Percentiles rank a stretch among this genome's conserved stretches.
These are phyloP conservation scores for Caenorhabditis sulstoni DNA, from an alignment of 2,888 invertebrate species.

Conservation along the genomic window DNA sequence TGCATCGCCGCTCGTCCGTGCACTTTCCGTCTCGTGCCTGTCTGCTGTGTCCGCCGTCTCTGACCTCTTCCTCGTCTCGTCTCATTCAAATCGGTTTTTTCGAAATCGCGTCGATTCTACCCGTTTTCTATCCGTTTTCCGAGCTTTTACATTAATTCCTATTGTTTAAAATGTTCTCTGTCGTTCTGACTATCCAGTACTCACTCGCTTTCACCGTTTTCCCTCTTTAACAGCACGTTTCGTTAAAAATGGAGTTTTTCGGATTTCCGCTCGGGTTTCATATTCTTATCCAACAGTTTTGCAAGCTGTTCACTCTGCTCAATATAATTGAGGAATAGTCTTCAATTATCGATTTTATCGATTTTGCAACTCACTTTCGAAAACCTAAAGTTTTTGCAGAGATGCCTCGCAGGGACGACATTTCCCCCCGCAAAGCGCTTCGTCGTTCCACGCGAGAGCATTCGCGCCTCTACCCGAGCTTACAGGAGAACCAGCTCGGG, in stretches of 20 bases:
- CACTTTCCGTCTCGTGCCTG: constrained; percentile 44
- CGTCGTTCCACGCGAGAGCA: constrained; percentile 70
- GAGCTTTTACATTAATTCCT: too few relatives aligned
- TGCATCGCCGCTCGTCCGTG: not conserved
- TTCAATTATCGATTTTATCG: constrained; percentile 4
- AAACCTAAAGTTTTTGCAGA: constrained; percentile 6
- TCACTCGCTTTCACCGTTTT: too few relatives aligned
- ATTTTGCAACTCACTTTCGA: constrained; percentile 3
- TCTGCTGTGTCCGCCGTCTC: constrained; percentile 14
- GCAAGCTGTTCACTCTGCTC: not conserved
- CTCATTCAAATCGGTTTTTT: constrained; percentile 10
- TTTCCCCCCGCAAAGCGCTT: constrained; percentile 67
- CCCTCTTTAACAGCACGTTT: too few relatives aligned
- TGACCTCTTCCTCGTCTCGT: constrained; percentile 1
- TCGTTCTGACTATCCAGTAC: too few relatives aligned
- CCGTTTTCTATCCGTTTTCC: not conserved
- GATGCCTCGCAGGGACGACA: constrained; percentile 58
- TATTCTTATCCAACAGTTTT: too few relatives aligned
- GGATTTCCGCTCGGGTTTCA: too few relatives aligned
- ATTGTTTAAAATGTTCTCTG: too few relatives aligned
- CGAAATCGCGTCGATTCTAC: constrained; percentile 6
- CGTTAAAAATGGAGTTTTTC: too few relatives aligned
- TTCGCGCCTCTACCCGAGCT: constrained; percentile 64
- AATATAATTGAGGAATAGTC: not conserved
- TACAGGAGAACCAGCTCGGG: constrained; percentile 67